Conservation (phyloP, 2,888 invertebrate species). For the Mesopsocus fuscifrons region DNA sequence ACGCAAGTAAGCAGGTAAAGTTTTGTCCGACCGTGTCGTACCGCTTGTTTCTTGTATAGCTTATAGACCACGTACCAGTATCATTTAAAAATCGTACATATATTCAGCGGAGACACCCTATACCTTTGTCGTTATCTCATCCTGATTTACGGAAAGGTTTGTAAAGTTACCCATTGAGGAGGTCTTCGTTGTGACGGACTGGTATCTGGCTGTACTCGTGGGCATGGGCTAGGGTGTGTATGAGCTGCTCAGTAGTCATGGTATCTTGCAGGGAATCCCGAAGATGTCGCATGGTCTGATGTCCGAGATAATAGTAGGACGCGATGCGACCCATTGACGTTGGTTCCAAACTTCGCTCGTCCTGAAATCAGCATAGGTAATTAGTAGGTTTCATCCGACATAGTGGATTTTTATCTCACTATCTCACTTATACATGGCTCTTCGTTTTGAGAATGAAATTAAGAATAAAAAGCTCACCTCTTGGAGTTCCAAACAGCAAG, state of each 20-base stretch:
- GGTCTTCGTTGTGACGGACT: conserved; percentile 94
- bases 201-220: conserved; percentile 87
- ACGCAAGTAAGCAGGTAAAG: too few relatives aligned
- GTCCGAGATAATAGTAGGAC: conserved; percentile 90
- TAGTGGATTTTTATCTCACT: too few relatives aligned
- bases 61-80: too few relatives aligned
- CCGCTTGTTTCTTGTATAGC: too few relatives aligned
- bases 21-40: too few relatives aligned
- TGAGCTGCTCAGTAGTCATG: conserved; percentile 46
- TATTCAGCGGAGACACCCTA: too few relatives aligned
- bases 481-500: conserved; percentile 61
- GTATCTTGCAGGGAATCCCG: conserved; percentile 41
- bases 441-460: too few relatives aligned
- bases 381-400: too few relatives aligned
- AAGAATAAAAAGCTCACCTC: conserved; percentile 38
- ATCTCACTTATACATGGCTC: too few relatives aligned
- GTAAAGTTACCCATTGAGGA: conserved; percentile 79
- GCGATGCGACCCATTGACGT: conserved; percentile 84
- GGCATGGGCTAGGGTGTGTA: conserved; percentile 62
- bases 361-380: conserved; percentile 31
- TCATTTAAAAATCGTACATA: too few relatives aligned
- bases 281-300: conserved; percentile 79
- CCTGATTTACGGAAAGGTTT: too few relatives aligned
- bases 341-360: conserved; percentile 33
- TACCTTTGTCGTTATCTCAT: too few relatives aligned